Evolutionary conservation across 2,888 invertebrate genomes (phyloP).

Genomic region (Eupithecia tripunctaria): DNA sequence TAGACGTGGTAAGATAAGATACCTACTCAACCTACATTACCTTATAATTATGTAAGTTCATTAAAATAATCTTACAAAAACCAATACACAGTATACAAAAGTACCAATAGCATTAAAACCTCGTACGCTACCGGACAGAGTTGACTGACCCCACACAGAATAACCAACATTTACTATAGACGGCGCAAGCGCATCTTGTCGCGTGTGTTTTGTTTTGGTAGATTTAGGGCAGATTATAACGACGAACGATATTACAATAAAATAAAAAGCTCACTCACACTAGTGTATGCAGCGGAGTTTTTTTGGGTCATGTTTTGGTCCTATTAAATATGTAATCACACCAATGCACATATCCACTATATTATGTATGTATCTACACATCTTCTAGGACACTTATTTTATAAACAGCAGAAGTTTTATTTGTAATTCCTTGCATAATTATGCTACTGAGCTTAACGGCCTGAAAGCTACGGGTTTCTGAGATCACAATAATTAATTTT

Average conservation of each 20-base stretch:
- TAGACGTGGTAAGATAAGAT: not conserved
- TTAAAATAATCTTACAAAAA: constrained; percentile 16
- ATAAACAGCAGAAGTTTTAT: too few relatives aligned
- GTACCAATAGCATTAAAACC: constrained; percentile 65
- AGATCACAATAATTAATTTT: too few relatives aligned
- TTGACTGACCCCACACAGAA: constrained; percentile 43
- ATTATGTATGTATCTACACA: too few relatives aligned
- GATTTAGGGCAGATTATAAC: constrained; percentile 18
- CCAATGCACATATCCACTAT: too few relatives aligned
- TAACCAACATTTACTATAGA: constrained; percentile 29
- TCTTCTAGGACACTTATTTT: too few relatives aligned
- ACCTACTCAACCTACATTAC: not conserved
- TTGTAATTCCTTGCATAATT: too few relatives aligned
- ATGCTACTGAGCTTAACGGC: too few relatives aligned
- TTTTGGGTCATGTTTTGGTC: not conserved
- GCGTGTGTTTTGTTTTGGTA: constrained; percentile 35
- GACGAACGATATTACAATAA: constrained; percentile 12
- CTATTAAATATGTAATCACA: too few relatives aligned
- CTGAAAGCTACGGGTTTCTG: too few relatives aligned
- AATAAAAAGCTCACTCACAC: not conserved
- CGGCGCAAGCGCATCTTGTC: constrained; percentile 59
- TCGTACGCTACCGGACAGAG: constrained; percentile 69
- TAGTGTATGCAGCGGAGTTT: not conserved
- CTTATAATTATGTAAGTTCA: not conserved
- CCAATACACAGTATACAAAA: constrained; percentile 49